A percentile compares a stretch with the other conserved stretches of the same genome.
These are phyloP conservation scores for Criorhina ranunculi DNA, from an alignment of 2,888 invertebrate species.

Conservation along the genomic window DNA sequence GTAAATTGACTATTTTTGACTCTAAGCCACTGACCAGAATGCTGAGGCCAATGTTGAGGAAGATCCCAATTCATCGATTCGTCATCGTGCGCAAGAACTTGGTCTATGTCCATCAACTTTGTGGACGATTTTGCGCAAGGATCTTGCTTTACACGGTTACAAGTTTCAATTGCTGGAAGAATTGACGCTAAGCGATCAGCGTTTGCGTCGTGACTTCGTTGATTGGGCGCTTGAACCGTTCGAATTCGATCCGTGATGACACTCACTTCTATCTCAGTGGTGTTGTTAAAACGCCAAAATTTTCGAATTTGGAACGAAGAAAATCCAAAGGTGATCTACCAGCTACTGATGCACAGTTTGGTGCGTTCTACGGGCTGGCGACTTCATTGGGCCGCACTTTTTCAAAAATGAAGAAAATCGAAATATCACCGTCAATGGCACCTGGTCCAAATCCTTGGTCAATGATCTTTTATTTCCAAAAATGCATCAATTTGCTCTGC, in stretches of 20 bases:
- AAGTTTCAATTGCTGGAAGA: neutral
- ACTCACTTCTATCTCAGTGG: neutral
- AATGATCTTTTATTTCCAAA: neutral
- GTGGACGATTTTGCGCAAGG: slow-evolving; percentile 31
- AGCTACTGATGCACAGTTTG: neutral
- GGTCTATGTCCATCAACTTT: slow-evolving; percentile 15
- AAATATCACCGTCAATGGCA: too few relatives aligned
- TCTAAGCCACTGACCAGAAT: too few relatives aligned
- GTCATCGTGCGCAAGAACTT: slow-evolving; percentile 14
- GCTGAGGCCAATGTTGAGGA: neutral
- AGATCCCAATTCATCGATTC: slow-evolving; percentile 13
- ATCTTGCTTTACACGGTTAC: slow-evolving; percentile 24
- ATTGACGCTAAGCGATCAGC: neutral
- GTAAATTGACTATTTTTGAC: neutral
- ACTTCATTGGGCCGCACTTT: too few relatives aligned
- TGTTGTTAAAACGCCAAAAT: neutral
- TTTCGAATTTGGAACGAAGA: neutral
- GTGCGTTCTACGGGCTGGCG: too few relatives aligned
- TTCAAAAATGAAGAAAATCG: too few relatives aligned
- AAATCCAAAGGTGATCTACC: neutral
- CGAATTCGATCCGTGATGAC: neutral
- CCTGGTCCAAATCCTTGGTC: too few relatives aligned
- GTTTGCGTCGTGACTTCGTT: neutral
- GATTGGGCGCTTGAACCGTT: neutral
- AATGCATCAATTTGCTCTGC: neutral